phyloP scores from a whole-genome alignment of 23 tunicate species.

The Phallusia fumigata region DNA sequence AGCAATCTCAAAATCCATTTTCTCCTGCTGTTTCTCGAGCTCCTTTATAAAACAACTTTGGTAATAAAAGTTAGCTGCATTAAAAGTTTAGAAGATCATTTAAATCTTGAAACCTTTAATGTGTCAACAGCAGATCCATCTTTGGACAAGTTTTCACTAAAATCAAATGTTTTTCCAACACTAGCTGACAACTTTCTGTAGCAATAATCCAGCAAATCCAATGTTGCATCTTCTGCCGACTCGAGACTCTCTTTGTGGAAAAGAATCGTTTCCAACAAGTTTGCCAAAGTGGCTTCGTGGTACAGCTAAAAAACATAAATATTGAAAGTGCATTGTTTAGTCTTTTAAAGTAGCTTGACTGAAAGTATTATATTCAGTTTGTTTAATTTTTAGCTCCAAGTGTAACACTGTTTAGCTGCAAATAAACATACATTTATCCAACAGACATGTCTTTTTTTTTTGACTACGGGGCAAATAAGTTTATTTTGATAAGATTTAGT shows the following conservation, averaged over 20 bases:
- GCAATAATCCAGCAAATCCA: slow-evolving; percentile 95
- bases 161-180: slow-evolving; percentile 13
- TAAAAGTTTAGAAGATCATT: background rate
- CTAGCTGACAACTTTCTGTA: slow-evolving; percentile 64
- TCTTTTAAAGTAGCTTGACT: no score
- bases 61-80: background rate
- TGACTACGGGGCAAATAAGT: no score
- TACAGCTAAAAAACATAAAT: slow-evolving; percentile 49
- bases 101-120: slow-evolving; percentile 29
- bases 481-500: no score
- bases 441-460: no score
- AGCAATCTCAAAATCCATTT: slow-evolving; percentile 91
- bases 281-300: slow-evolving; percentile 87
- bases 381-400: no score
- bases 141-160: slow-evolving; percentile 8
- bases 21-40: slow-evolving; percentile 50
- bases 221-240: slow-evolving; percentile 66
- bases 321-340: background rate
- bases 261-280: slow-evolving; percentile 83
- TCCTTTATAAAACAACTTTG: slow-evolving; percentile 38
- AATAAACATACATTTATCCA: no score
- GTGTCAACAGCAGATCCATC: slow-evolving; percentile 27
- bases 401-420: no score
- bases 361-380: no score
- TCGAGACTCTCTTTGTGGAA: slow-evolving; percentile 80